Conservation (phyloP, 2,797 vertebrate genomes). For the Trachops cirrhosus region DNA sequence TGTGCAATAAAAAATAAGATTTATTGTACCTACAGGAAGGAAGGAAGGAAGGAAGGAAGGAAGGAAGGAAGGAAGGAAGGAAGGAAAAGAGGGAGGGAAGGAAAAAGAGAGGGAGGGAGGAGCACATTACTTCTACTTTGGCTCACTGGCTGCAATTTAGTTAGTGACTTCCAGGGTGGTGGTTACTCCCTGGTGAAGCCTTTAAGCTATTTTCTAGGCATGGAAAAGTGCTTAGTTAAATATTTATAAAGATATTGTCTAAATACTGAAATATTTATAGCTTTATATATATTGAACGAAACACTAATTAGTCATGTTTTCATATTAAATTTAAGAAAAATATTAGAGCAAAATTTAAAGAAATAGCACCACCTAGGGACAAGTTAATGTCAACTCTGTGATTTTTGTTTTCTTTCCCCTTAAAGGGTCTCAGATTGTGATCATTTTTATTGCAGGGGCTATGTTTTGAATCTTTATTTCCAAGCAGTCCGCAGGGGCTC, state of each 20-base stretch:
- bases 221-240: not conserved
- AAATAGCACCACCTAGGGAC: slow-evolving; percentile 75
- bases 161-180: not conserved
- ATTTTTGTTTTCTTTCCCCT: not conserved
- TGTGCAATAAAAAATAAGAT: slow-evolving; percentile 81
- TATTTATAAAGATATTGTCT: slow-evolving; percentile 36
- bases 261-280: slow-evolving; percentile 30
- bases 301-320: slow-evolving; percentile 36
- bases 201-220: not conserved
- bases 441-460: not conserved
- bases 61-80: no score
- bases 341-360: slow-evolving; percentile 62
- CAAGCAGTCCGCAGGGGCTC: not conserved
- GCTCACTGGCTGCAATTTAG: not conserved
- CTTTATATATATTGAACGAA: slow-evolving; percentile 38
- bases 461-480: not conserved
- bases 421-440: not conserved
- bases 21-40: slow-evolving; percentile 78
- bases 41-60: no score
- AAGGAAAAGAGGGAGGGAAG: no score
- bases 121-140: not conserved
- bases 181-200: not conserved
- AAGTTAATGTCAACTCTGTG: not conserved
- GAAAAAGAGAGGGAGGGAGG: no score
- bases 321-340: slow-evolving; percentile 45